These are phyloP conservation scores for Ceyx erithaca DNA, from an alignment of 2,797 vertebrate species.

Conservation along the genomic window DNA sequence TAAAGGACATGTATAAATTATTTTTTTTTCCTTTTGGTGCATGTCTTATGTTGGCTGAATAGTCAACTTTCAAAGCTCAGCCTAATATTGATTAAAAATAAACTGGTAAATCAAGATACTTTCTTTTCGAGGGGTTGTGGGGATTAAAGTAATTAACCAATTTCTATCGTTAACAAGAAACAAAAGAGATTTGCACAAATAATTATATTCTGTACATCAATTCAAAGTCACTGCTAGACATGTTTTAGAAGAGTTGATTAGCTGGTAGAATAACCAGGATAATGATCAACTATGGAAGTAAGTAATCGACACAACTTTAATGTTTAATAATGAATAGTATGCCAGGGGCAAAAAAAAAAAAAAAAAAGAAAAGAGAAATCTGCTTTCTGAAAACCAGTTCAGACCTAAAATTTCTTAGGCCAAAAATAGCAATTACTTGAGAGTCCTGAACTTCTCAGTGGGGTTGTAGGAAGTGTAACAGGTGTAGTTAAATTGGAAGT, in stretches of 20 bases:
- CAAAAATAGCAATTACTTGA: slow-evolving; percentile 30
- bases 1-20: slow-evolving; percentile 20
- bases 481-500: slow-evolving; percentile 41
- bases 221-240: slow-evolving; percentile 51
- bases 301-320: slow-evolving; percentile 76
- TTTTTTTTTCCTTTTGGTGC: not conserved
- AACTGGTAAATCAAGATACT: slow-evolving; percentile 56
- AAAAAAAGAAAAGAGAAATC: slow-evolving; percentile 64
- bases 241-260: slow-evolving; percentile 64
- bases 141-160: slow-evolving; percentile 67
- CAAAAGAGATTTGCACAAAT: slow-evolving; percentile 69
- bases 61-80: slow-evolving; percentile 54
- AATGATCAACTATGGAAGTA: slow-evolving; percentile 73
- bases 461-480: slow-evolving; percentile 34
- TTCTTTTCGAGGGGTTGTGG: slow-evolving; percentile 42
- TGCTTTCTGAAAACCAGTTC: slow-evolving; percentile 44
- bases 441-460: not conserved
- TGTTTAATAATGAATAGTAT: slow-evolving; percentile 75
- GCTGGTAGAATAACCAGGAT: slow-evolving; percentile 66
- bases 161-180: slow-evolving; percentile 63
- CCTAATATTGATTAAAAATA: slow-evolving; percentile 71
- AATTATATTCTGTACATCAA: slow-evolving; percentile 52
- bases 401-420: slow-evolving; percentile 47
- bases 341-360: slow-evolving; percentile 68
- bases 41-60: slow-evolving; percentile 23